These are phyloP conservation scores for Platysternon megacephalum DNA, from an alignment of 2,113 vertebrate species.

Conservation along the genomic window DNA sequence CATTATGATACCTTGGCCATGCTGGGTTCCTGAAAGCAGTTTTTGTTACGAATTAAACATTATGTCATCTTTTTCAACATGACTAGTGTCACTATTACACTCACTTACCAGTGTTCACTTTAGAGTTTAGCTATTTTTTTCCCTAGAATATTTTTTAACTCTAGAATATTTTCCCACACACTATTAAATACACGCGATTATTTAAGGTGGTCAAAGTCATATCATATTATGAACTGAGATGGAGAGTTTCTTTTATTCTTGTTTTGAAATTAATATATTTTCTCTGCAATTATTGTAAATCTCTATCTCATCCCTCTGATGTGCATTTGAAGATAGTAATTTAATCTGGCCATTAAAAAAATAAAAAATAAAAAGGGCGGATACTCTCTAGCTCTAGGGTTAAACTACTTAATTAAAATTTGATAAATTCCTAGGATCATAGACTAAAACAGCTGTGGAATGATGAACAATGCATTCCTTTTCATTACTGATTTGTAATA, in stretches of 20 bases:
- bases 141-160: not conserved
- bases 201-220: not conserved
- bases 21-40: not conserved
- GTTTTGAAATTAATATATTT: not conserved
- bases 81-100: not conserved
- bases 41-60: not conserved
- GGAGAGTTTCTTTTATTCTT: not conserved
- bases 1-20: not conserved
- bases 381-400: not conserved
- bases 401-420: not conserved
- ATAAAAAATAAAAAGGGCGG: not conserved
- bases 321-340: not conserved
- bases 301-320: rapidly evolving
- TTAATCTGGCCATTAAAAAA: not conserved
- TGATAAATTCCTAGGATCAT: not conserved
- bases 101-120: not conserved
- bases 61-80: not conserved
- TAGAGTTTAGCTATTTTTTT: not conserved
- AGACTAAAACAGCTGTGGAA: not conserved
- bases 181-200: not conserved
- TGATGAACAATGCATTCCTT: not conserved
- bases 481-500: not conserved
- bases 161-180: not conserved
- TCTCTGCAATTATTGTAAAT: not conserved
- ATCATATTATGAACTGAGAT: not conserved